phyloP scores from a whole-genome alignment of 1,140 invertebrate genomes.

The Melipona quadrifasciata region DNA sequence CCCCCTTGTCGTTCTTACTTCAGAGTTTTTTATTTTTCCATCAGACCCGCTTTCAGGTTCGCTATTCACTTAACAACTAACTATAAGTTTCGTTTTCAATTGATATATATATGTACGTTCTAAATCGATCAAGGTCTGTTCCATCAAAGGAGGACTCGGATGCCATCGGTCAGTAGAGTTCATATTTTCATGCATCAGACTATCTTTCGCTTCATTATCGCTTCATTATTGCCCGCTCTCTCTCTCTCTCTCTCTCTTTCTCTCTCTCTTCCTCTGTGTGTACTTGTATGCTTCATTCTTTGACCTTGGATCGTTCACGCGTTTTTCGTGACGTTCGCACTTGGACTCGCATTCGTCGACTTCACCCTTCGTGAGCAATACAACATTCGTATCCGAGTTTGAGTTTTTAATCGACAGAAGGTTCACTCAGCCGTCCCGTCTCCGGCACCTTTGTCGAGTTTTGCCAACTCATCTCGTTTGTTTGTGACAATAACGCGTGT shows the following conservation, averaged over 20 bases:
- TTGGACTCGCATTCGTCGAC: not conserved
- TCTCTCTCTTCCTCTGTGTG: not conserved
- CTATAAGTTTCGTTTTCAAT: conserved; percentile 59
- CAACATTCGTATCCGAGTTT: not conserved
- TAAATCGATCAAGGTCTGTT: conserved; percentile 70
- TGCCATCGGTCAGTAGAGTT: conserved; percentile 61
- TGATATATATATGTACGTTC: conserved; percentile 41
- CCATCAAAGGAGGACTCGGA: conserved; percentile 68
- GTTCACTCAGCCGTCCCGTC: not conserved
- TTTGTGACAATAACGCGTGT: not conserved
- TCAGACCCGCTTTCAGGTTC: conserved; percentile 61
- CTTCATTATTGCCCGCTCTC: conserved; percentile 52
- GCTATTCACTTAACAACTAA: conserved; percentile 71
- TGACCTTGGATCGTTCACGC: conserved; percentile 49
- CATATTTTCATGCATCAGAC: conserved; percentile 35
- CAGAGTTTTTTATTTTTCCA: conserved; percentile 1
- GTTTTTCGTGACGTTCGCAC: not conserved
- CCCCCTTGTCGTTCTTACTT: conserved; percentile 20
- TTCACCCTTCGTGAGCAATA: not conserved
- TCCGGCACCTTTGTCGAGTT: not conserved
- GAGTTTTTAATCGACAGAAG: not conserved
- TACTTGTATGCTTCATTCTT: conserved; percentile 50
- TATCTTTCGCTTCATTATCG: conserved; percentile 61
- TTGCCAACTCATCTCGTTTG: not conserved
- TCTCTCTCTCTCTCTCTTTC: no score